Evolutionary conservation across 2,888 invertebrate species (phyloP).

Genomic region (Macrophya annulata): DNA sequence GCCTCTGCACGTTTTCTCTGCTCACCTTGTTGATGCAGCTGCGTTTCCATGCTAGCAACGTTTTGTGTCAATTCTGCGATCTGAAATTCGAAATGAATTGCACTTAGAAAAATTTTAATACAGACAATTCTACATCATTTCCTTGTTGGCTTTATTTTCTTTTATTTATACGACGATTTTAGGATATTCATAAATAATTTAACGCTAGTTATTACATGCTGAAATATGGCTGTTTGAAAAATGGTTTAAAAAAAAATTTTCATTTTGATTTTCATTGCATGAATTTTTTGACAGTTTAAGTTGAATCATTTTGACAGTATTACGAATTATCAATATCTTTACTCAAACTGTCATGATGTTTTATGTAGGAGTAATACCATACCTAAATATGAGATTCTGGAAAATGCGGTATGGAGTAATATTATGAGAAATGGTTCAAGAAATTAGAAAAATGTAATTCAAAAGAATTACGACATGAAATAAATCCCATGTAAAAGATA

Average conservation of each 20-base stretch:
- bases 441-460: background rate
- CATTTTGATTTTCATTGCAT: background rate
- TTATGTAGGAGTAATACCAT: background rate
- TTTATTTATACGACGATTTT: background rate
- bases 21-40: slow-evolving; percentile 83
- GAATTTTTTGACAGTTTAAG: background rate
- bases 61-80: slow-evolving; percentile 79
- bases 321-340: background rate
- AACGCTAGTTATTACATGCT: background rate
- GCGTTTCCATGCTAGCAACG: slow-evolving; percentile 84
- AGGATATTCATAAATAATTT: background rate
- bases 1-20: slow-evolving; percentile 83
- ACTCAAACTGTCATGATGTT: background rate
- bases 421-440: background rate
- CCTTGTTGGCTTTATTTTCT: slow-evolving; percentile 37
- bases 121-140: background rate
- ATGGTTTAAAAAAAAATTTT: background rate
- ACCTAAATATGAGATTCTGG: background rate
- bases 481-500: slow-evolving; percentile 63
- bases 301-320: background rate
- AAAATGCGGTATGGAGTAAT: background rate
- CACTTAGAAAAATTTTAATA: background rate
- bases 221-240: too few relatives aligned
- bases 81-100: slow-evolving; percentile 68
- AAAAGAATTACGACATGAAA: background rate